Conservation (phyloP, 2,113 vertebrate species). For the Dermatemys mawii region DNA sequence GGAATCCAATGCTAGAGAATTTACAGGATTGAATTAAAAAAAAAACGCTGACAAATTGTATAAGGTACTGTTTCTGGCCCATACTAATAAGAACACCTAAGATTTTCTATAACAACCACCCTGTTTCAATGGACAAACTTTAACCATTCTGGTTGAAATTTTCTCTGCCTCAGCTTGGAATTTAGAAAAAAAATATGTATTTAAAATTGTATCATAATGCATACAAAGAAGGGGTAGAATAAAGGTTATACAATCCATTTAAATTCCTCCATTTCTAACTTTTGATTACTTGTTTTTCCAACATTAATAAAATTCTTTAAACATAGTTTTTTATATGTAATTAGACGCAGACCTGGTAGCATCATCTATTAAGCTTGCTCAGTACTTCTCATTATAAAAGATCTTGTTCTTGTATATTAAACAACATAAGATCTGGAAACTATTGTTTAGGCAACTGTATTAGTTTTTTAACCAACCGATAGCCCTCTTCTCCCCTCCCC, state of each 20-base stretch:
- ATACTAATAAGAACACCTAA: background rate
- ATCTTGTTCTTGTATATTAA: background rate
- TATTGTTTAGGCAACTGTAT: background rate
- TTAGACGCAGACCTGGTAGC: background rate
- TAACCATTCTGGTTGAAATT: background rate
- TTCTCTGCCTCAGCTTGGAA: background rate
- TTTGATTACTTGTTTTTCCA: background rate
- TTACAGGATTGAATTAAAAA: background rate
- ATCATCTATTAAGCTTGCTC: background rate
- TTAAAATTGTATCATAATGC: background rate
- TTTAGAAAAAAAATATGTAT: background rate
- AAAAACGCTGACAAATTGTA: background rate
- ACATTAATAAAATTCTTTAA: background rate
- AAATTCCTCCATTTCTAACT: background rate
- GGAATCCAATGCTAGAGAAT: background rate
- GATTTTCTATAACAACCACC: background rate
- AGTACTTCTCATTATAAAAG: background rate
- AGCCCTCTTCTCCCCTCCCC: accelerated
- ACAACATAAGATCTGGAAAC: background rate
- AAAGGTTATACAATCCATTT: background rate
- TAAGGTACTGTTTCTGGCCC: background rate
- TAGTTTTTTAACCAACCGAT: background rate
- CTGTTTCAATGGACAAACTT: background rate
- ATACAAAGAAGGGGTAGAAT: background rate
- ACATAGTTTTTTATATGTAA: background rate